Evolutionary conservation across 2,113 vertebrate genomes (phyloP), one percentile per base, ranked within the genome.

Genomic region (Herpetotheres cachinnans): DNA sequence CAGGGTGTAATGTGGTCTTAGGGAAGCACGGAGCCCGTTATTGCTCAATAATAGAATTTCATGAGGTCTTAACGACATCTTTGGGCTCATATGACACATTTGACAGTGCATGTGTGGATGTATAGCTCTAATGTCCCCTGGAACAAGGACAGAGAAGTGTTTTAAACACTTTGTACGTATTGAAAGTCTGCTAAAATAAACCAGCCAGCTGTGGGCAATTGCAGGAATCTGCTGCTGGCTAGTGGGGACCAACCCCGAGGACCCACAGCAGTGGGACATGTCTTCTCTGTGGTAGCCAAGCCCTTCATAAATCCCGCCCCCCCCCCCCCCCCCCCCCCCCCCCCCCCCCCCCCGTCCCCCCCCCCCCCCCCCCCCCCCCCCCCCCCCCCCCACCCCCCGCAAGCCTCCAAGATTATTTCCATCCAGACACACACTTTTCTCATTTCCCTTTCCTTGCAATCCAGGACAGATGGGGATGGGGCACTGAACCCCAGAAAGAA

Each of bases 11-110:
- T 91, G 71, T 86, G 94, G 93, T 96, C 79, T 95, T 87, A 78
- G 79, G 87, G 93, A 97, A 94, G 91, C 91, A 96, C 27, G 1
- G 47, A 96, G 93, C 82, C 91, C 16, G 4, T 96, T 95, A 95
- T 95, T 96, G 84, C 87, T 90, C 79, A 94, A 86, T 95, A 95
- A 93, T 86, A 85, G 87, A 81, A 92, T 86, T 95, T 86, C 4
- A 16, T 90, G 91, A 92, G 70, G 94, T 90, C 84, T 69, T 95
- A 71, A 73, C 69, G 81, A 59, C 78, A 66, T 95, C 76, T 88
- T 77, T 29, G 76, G 82, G 70, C 55, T 95, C 63, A 6, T 72
- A 71, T 40, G 90, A 59, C 59, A 88, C 50, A 20, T 88, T 87
- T 86, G 87, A 90, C 90, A 87, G 71, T 52, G 38, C 46, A 7